Conservation (phyloP, 2,113 vertebrate species). For the Notechis scutatus region DNA sequence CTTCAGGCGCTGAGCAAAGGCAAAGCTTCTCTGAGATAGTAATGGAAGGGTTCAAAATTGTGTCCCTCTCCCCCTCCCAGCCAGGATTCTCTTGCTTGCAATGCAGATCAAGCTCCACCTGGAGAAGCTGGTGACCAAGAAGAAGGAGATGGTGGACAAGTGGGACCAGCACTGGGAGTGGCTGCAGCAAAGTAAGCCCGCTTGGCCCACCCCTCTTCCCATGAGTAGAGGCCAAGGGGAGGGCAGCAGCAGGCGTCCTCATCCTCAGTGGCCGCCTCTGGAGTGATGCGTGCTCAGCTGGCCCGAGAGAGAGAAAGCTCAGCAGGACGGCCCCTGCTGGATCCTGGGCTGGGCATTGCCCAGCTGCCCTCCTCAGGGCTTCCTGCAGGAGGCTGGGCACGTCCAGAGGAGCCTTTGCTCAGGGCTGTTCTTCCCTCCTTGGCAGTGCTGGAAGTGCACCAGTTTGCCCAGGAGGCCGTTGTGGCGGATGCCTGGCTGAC, state of each 20-base stretch:
- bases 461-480: conserved; percentile 93
- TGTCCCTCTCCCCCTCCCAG: neutral
- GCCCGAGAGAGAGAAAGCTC: neutral
- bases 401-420: neutral
- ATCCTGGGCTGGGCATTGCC: neutral
- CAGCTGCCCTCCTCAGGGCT: neutral
- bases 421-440: neutral
- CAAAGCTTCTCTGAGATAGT: neutral
- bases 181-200: conserved; percentile 86
- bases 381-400: neutral
- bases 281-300: neutral
- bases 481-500: conserved; percentile 93
- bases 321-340: neutral
- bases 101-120: conserved; percentile 84
- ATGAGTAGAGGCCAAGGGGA: rapidly evolving
- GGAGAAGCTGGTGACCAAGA: conserved; percentile 84
- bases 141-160: conserved; percentile 85
- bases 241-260: neutral
- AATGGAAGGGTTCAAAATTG: rapidly evolving
- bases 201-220: too few relatives aligned
- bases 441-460: conserved; percentile 90
- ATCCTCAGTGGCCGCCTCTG: neutral
- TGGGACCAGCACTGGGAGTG: conserved; percentile 94
- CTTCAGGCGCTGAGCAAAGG: neutral
- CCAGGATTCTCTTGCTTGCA: neutral